phyloP scores from a whole-genome alignment of 1,140 invertebrate species.

The Archivesica marissinica region DNA sequence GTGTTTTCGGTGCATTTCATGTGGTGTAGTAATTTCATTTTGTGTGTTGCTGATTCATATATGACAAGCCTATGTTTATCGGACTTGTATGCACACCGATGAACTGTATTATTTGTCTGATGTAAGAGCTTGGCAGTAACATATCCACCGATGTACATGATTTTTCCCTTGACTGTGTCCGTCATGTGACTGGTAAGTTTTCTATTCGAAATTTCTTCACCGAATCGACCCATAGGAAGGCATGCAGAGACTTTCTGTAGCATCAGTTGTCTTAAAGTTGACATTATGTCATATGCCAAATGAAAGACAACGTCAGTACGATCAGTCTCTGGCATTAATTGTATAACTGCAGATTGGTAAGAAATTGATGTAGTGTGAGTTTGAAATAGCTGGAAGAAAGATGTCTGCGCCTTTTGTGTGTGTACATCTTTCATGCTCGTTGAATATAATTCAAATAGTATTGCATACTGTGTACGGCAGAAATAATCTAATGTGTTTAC shows the following conservation, averaged over 20 bases:
- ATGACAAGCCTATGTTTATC: background rate
- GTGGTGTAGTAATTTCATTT: constrained; percentile 20
- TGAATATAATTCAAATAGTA: background rate
- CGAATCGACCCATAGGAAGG: background rate
- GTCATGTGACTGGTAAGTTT: constrained; percentile 12
- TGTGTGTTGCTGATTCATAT: constrained; percentile 23
- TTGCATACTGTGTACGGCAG: constrained; percentile 19
- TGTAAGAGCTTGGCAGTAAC: constrained; percentile 25
- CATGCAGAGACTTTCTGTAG: constrained; percentile 9
- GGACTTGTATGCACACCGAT: constrained; percentile 4
- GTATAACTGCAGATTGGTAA: constrained; percentile 8
- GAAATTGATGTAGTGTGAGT: constrained; percentile 2
- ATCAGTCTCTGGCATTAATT: constrained; percentile 26
- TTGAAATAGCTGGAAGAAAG: constrained; percentile 27
- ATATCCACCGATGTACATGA: constrained; percentile 31
- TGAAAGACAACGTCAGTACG: constrained; percentile 14
- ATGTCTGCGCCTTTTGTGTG: constrained; percentile 6
- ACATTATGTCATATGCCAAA: constrained; percentile 40
- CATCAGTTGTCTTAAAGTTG: constrained; percentile 13
- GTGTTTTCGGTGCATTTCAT: constrained; percentile 23
- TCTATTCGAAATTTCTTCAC: background rate
- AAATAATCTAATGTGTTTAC: background rate
- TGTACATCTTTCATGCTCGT: constrained; percentile 9
- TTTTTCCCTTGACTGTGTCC: constrained; percentile 37
- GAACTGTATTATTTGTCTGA: background rate